These are phyloP conservation scores for Neosilurus mollespiculum DNA, from an alignment of 2,797 vertebrate species.

Conservation along the genomic window DNA sequence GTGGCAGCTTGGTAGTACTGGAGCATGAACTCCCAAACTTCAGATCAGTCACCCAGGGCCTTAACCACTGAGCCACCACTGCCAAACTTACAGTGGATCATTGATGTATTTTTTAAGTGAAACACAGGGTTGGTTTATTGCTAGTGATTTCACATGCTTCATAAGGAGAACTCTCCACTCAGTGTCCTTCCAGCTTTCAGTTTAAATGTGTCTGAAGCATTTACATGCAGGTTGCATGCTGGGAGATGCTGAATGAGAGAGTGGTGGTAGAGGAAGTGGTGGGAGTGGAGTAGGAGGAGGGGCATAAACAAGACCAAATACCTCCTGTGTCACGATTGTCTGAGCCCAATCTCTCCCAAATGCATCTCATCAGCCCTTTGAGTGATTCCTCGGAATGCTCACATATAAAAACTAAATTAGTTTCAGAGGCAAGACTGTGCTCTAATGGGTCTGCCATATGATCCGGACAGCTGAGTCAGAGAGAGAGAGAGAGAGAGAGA, in stretches of 20 bases:
- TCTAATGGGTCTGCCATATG: conserved; percentile 72
- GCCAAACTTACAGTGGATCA: background rate
- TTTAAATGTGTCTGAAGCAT: conserved; percentile 20
- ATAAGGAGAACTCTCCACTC: background rate
- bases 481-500: background rate
- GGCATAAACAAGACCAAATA: conserved; percentile 28
- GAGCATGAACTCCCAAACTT: too few species aligned
- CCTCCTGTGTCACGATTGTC: conserved; percentile 41
- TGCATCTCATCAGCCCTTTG: conserved; percentile 43
- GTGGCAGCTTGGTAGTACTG: too few species aligned
- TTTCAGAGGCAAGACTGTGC: conserved; percentile 54
- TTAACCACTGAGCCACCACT: too few species aligned
- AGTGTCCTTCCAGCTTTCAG: background rate
- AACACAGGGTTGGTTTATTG: background rate
- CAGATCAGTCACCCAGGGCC: too few species aligned
- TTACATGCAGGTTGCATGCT: conserved; percentile 13
- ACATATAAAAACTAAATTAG: conserved; percentile 54
- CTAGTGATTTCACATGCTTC: background rate
- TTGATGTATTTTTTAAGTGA: background rate
- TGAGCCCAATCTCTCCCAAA: conserved; percentile 38
- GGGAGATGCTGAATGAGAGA: background rate
- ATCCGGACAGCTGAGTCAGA: conserved; percentile 60
- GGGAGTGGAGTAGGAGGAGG: background rate
- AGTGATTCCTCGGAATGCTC: conserved; percentile 68
- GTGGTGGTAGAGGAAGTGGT: background rate